Conservation (phyloP, 2,888 invertebrate species). For the Microchrysa polita region DNA sequence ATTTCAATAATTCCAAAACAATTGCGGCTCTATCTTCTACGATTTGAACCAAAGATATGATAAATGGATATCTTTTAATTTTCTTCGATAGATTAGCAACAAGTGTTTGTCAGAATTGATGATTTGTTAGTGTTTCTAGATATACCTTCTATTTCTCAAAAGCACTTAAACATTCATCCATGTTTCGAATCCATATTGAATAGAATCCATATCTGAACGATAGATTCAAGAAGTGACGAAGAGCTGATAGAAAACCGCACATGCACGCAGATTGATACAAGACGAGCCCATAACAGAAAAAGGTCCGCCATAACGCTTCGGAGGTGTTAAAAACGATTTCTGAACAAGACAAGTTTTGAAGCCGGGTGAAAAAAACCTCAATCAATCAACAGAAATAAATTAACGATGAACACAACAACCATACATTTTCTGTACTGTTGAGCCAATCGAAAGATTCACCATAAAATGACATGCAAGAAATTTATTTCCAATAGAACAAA, state of each 20-base stretch:
- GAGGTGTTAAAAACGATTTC: constrained; percentile 40
- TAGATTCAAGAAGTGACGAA: too few species aligned
- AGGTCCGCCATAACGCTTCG: background rate
- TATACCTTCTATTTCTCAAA: constrained; percentile 31
- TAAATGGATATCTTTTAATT: constrained; percentile 36
- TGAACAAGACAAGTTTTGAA: constrained; percentile 41
- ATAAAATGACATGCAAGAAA: constrained; percentile 44
- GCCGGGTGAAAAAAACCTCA: constrained; percentile 45
- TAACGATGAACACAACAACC: constrained; percentile 45
- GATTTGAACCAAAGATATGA: constrained; percentile 15
- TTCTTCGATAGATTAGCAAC: constrained; percentile 29
- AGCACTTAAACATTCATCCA: constrained; percentile 18
- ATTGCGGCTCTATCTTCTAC: background rate
- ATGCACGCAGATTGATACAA: background rate
- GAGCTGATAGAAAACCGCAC: too few species aligned
- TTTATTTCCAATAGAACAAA: constrained; percentile 40
- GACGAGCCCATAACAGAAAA: background rate
- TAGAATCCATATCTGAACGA: background rate
- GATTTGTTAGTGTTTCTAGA: constrained; percentile 43
- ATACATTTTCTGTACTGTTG: constrained; percentile 19
- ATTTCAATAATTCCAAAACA: too few species aligned
- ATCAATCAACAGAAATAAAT: constrained; percentile 50
- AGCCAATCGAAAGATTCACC: constrained; percentile 27
- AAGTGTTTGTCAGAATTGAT: constrained; percentile 43
- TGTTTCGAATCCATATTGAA: background rate